Conservation (phyloP, 2,888 invertebrate species). For the Melikaiella ostensackeni region DNA sequence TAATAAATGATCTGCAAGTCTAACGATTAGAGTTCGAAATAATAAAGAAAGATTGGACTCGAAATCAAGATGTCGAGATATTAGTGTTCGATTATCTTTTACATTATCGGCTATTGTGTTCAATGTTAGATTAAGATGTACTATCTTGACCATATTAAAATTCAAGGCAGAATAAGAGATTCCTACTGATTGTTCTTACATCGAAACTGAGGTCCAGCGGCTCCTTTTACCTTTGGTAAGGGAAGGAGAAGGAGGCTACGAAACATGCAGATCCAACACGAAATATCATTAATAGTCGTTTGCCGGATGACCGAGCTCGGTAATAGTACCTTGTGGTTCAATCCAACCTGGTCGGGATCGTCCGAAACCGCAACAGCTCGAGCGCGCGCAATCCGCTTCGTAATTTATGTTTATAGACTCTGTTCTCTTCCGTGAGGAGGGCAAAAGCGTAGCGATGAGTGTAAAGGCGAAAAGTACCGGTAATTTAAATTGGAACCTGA, state of each 20-base stretch:
- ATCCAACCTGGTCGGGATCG: constrained; percentile 58
- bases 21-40: background rate
- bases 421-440: constrained; percentile 40
- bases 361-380: constrained; percentile 70
- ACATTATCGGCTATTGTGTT: constrained; percentile 16
- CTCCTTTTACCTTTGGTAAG: constrained; percentile 56
- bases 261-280: constrained; percentile 74
- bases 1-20: constrained; percentile 3
- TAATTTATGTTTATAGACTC: constrained; percentile 48
- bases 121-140: constrained; percentile 28
- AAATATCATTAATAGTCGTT: constrained; percentile 76
- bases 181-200: constrained; percentile 29
- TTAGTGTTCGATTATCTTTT: constrained; percentile 26
- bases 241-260: constrained; percentile 44
- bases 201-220: constrained; percentile 50
- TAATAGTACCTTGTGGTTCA: constrained; percentile 72
- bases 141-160: constrained; percentile 19
- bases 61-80: background rate
- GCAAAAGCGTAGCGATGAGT: background rate
- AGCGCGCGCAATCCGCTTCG: constrained; percentile 44
- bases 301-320: constrained; percentile 74
- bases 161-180: constrained; percentile 33
- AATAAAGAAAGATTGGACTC: background rate
- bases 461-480: constrained; percentile 18
- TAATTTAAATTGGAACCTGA: constrained; percentile 12